Percentiles rank a stretch among this genome's conserved stretches.
phyloP scores from a whole-genome alignment of 2,797 vertebrate species.

The Sparidentex hasta region DNA sequence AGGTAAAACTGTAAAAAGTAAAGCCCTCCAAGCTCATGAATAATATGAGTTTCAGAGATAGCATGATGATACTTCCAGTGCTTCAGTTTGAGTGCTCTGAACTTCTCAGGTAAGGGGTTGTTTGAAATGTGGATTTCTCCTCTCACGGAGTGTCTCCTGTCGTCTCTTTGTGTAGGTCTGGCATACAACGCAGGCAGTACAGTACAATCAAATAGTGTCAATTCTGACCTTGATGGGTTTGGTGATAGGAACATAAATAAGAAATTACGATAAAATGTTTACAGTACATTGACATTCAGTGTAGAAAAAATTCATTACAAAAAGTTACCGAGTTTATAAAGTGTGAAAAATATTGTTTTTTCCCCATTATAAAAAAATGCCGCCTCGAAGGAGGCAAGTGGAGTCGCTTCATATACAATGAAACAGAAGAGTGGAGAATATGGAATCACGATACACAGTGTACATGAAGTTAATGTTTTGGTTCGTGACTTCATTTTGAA shows the following conservation, averaged over 20 bases:
- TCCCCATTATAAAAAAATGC: conserved; percentile 91
- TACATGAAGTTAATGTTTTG: conserved; percentile 44
- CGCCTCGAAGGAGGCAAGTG: conserved; percentile 95
- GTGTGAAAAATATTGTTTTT: conserved; percentile 91
- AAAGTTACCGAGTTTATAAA: conserved; percentile 90
- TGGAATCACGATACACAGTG: conserved; percentile 41
- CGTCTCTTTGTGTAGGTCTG: conserved; percentile 19
- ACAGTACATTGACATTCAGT: conserved; percentile 73
- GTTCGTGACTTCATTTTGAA: conserved; percentile 41
- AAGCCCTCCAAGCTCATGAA: conserved; percentile 35
- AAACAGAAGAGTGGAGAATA: conserved; percentile 53
- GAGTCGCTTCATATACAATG: conserved; percentile 84
- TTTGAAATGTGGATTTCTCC: background rate
- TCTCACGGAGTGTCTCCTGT: conserved; percentile 23
- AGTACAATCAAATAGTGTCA: conserved; percentile 69
- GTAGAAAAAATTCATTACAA: conserved; percentile 88
- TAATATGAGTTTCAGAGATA: conserved; percentile 35
- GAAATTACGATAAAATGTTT: conserved; percentile 56
- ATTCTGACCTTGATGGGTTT: conserved; percentile 43
- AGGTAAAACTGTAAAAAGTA: conserved; percentile 65
- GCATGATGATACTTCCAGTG: conserved; percentile 51
- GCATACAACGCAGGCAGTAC: conserved; percentile 31
- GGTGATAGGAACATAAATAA: conserved; percentile 66
- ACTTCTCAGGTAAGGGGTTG: conserved; percentile 30
- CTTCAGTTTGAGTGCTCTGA: conserved; percentile 37